These are phyloP conservation scores for Gnathonemus echidnorhynchus DNA, from an alignment of 2,113 vertebrate species.

Conservation along the genomic window DNA sequence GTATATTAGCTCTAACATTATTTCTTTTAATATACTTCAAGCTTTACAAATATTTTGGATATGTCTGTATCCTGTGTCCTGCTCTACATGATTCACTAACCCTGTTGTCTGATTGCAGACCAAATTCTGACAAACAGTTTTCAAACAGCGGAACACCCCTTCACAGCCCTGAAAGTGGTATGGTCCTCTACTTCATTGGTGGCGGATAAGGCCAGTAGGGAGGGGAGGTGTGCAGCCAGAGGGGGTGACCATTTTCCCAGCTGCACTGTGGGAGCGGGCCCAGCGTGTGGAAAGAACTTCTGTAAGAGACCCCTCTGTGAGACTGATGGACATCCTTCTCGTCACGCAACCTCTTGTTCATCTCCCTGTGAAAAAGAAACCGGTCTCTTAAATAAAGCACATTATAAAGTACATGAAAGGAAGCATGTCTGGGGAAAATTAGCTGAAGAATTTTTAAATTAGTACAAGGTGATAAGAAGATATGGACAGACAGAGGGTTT, in stretches of 20 bases:
- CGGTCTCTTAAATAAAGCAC: neutral
- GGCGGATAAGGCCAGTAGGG: slow-evolving; percentile 41
- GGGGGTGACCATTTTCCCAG: slow-evolving; percentile 53
- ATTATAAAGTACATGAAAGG: neutral
- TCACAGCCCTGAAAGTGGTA: neutral
- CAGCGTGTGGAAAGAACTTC: slow-evolving; percentile 49
- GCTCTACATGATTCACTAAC: neutral
- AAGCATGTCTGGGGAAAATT: neutral
- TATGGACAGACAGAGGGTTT: neutral
- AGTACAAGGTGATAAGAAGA: neutral
- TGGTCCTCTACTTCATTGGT: neutral
- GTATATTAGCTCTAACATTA: neutral
- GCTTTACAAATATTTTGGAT: neutral
- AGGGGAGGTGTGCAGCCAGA: slow-evolving; percentile 52
- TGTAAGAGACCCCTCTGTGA: slow-evolving; percentile 75
- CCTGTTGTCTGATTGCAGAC: neutral
- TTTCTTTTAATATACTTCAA: neutral
- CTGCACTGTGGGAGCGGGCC: slow-evolving; percentile 52
- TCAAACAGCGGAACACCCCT: neutral
- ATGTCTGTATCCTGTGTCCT: neutral
- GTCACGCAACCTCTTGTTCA: slow-evolving; percentile 86
- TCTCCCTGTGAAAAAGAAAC: slow-evolving; percentile 65
- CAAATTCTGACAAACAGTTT: neutral
- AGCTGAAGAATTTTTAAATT: neutral
- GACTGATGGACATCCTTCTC: slow-evolving; percentile 79